A percentile compares a stretch with the other conserved stretches of the same genome.
These are phyloP conservation scores for Xiphophorus couchianus DNA, from an alignment of 2,113 vertebrate species.

Conservation along the genomic window DNA sequence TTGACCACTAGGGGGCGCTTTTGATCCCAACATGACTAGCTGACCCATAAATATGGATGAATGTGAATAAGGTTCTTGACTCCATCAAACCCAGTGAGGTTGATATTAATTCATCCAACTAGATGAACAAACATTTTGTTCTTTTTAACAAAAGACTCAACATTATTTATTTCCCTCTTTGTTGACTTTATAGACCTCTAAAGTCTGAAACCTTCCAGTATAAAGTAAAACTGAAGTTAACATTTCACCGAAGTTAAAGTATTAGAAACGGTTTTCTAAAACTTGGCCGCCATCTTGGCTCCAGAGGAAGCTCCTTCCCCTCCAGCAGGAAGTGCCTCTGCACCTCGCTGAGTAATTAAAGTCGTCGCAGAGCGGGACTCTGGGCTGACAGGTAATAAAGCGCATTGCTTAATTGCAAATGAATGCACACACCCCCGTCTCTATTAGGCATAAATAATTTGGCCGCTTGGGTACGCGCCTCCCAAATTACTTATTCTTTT, in stretches of 20 bases:
- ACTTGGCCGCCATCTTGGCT: conserved; percentile 1
- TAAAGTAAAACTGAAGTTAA: too few relatives aligned
- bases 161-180: too few relatives aligned
- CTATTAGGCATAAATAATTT: conserved; percentile 86
- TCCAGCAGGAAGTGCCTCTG: conserved; percentile 57
- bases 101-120: background rate
- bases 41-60: too few relatives aligned
- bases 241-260: too few relatives aligned
- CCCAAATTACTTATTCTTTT: conserved; percentile 85
- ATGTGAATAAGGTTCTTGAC: background rate
- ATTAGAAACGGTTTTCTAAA: background rate
- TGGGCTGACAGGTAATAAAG: conserved; percentile 81
- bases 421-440: conserved; percentile 73
- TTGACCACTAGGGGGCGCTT: too few relatives aligned
- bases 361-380: conserved; percentile 26
- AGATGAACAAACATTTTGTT: background rate
- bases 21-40: too few relatives aligned
- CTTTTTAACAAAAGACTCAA: too few relatives aligned
- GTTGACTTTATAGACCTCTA: too few relatives aligned
- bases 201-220: too few relatives aligned
- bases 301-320: conserved; percentile 20
- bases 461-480: conserved; percentile 82
- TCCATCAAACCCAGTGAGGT: background rate
- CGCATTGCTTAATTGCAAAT: conserved; percentile 79
- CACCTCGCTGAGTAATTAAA: conserved; percentile 64